Evolutionary conservation across 2,888 invertebrate genomes (phyloP).

Genomic region (Cordilura impudica): DNA sequence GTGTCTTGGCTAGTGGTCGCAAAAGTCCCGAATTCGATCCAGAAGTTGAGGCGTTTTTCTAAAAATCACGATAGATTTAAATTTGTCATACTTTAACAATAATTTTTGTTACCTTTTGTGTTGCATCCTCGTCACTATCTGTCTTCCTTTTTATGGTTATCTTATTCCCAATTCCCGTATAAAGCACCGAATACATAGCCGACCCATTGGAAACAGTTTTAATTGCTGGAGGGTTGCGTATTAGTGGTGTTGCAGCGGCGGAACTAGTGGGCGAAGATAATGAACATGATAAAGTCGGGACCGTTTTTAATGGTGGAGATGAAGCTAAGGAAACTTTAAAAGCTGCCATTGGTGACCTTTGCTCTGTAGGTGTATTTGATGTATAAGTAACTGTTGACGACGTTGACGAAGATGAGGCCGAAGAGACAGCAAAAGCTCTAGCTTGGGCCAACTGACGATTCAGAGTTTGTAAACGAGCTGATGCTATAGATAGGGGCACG

Average conservation of each 20-base stretch:
- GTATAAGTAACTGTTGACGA: background rate
- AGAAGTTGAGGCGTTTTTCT: conserved; percentile 63
- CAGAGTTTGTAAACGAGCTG: conserved; percentile 63
- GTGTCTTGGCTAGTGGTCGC: conserved; percentile 64
- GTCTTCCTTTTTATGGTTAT: conserved; percentile 90
- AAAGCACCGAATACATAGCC: conserved; percentile 87
- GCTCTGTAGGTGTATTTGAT: conserved; percentile 17
- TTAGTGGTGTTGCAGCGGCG: conserved; percentile 59
- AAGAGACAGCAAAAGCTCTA: conserved; percentile 48
- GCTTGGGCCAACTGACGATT: conserved; percentile 64
- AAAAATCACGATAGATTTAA: conserved; percentile 24
- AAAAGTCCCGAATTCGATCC: conserved; percentile 52
- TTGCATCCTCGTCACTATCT: conserved; percentile 80
- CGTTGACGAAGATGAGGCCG: conserved; percentile 27
- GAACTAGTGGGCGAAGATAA: conserved; percentile 48
- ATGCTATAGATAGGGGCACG: conserved; percentile 65
- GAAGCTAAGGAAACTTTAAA: conserved; percentile 55
- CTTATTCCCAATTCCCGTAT: conserved; percentile 89
- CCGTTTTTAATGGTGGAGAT: conserved; percentile 17
- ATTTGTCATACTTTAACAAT: background rate
- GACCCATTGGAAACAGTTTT: conserved; percentile 80
- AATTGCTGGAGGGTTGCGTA: conserved; percentile 71
- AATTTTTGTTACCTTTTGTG: conserved; percentile 71
- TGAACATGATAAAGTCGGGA: conserved; percentile 16
- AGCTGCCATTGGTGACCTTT: conserved; percentile 31